These are phyloP conservation scores for Arrhopalites spinosus DNA, from an alignment of 2,888 invertebrate genomes.

Conservation along the genomic window DNA sequence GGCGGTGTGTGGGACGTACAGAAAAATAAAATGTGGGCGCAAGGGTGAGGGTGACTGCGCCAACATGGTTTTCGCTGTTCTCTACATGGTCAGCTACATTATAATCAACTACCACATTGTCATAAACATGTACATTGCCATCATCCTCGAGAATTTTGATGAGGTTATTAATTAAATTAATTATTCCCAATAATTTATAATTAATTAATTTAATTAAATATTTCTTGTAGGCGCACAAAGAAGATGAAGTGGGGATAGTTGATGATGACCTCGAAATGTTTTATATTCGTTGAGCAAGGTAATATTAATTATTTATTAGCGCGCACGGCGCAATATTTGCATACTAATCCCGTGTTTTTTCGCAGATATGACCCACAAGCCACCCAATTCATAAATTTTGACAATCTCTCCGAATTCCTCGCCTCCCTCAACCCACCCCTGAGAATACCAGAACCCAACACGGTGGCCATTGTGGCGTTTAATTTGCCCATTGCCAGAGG, in stretches of 20 bases:
- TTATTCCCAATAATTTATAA: too few species aligned
- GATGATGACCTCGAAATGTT: slow-evolving; percentile 98
- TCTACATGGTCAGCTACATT: slow-evolving; percentile 93
- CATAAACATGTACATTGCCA: slow-evolving; percentile 98
- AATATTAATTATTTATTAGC: slow-evolving; percentile 57
- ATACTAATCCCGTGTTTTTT: too few species aligned
- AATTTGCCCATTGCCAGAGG: slow-evolving; percentile 94
- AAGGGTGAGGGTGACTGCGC: slow-evolving; percentile 73
- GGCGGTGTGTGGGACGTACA: slow-evolving; percentile 50
- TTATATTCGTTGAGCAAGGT: slow-evolving; percentile 96
- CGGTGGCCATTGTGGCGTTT: slow-evolving; percentile 92
- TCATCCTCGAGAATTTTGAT: slow-evolving; percentile 95
- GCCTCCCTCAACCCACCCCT: slow-evolving; percentile 91
- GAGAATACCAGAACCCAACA: slow-evolving; percentile 93
- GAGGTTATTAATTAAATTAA: slow-evolving; percentile 62
- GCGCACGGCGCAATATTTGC: too few species aligned
- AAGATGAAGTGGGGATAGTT: slow-evolving; percentile 94
- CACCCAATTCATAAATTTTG: slow-evolving; percentile 92
- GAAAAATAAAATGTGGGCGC: slow-evolving; percentile 52
- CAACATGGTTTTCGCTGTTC: slow-evolving; percentile 87
- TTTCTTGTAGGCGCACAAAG: slow-evolving; percentile 74
- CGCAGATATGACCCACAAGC: slow-evolving; percentile 96
- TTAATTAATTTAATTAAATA: too few species aligned
- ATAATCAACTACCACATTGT: slow-evolving; percentile 95
- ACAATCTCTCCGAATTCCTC: slow-evolving; percentile 91